Evolutionary conservation across 2,888 invertebrate species (phyloP).

Genomic region (Dynastes hyllus): DNA sequence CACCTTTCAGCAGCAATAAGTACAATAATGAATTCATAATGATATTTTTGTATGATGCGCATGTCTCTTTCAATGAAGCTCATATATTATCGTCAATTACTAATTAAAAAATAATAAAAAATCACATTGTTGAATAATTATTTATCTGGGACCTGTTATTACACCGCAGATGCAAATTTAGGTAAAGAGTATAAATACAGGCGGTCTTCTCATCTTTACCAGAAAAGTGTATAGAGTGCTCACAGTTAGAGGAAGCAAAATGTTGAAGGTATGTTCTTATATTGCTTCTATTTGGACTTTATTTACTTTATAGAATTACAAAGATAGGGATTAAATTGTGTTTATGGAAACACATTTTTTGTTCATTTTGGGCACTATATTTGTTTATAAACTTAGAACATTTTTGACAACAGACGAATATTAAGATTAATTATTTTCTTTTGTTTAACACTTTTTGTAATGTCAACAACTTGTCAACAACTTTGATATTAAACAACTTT

Average conservation of each 20-base stretch:
- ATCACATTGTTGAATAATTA: not conserved
- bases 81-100: not conserved
- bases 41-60: not conserved
- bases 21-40: not conserved
- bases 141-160: constrained; percentile 6
- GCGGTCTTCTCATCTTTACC: not conserved
- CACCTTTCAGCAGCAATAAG: too few relatives aligned
- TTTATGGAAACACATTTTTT: too few relatives aligned
- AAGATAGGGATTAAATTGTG: too few relatives aligned
- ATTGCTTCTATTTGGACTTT: too few relatives aligned
- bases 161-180: constrained; percentile 6
- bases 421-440: too few relatives aligned
- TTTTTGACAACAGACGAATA: too few relatives aligned
- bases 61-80: not conserved
- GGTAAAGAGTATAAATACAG: constrained; percentile 24
- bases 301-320: too few relatives aligned
- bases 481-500: too few relatives aligned
- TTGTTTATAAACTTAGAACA: too few relatives aligned
- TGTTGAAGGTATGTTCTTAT: constrained; percentile 24
- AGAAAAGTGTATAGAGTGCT: constrained; percentile 19
- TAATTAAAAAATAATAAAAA: not conserved
- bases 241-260: constrained; percentile 1
- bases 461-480: too few relatives aligned
- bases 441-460: too few relatives aligned
- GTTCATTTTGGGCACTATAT: too few relatives aligned